Evolutionary conservation across 2,888 invertebrate species (phyloP), one percentile per base, ranked within the genome.

Genomic region (Sphaeridia pumilis): DNA sequence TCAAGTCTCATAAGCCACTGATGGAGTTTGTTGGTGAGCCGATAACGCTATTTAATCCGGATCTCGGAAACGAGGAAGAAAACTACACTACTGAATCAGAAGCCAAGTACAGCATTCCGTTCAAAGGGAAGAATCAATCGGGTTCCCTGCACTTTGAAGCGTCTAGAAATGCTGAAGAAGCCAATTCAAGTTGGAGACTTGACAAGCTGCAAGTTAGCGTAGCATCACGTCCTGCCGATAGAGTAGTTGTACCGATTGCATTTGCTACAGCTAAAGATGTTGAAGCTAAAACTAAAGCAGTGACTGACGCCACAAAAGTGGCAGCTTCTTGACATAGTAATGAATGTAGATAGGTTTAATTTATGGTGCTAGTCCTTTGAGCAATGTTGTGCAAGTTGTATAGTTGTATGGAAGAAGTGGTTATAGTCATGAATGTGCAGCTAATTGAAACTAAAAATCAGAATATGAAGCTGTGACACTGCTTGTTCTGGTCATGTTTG

Each of bases 21-120:
- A 27, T 56, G 3, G 42, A 75, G 46, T 72, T 81, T 57, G 70
- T 87, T 35, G 87, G 87, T 2, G 80, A 84, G 68, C 86, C 87
- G 1, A 81, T 87, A 34, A 78, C 76, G 67, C 80, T 80, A 55
- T 73, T 73, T 47, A 72, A 72, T 3, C 76, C 84, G 55, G 78
- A 83, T 68, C 66, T 84, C 34, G 72, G 73, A 2, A 59, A 67
- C 44, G 58, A 50, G 4, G 45, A 36, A 17, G 53, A 58, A 12
- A 74, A 76, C 61, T 75, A 67, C 61, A 75, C 75, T 43, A 76
- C 79, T 67, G 75, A 72, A 1, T 64, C 72, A 26, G 69, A 65
- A 7, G 82, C 82, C 12, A 75, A 76, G 67, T 80, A 82, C 66
- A 74, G 76, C 67, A 73, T 87, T 3, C 78, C 81, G 1, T 75